Conservation (phyloP, 2,797 vertebrate genomes). For the Labeo calbasu region DNA sequence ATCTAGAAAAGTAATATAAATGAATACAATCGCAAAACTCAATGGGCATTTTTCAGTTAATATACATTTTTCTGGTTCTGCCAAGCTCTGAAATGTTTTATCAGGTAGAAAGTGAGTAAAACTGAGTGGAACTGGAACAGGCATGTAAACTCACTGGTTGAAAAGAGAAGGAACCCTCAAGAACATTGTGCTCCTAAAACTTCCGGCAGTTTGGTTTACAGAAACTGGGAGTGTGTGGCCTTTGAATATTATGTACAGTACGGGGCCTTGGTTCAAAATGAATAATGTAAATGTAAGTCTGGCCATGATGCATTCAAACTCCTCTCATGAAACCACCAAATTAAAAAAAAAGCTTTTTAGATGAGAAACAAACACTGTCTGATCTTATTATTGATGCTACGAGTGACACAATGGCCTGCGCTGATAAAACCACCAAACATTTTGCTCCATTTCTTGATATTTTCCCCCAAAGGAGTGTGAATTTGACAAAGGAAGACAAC, state of each 20-base stretch:
- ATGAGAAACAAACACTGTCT: neutral
- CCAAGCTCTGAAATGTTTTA: neutral
- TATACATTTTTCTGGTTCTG: neutral
- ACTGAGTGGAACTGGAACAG: neutral
- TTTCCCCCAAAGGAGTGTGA: constrained; percentile 3
- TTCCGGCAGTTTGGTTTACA: neutral
- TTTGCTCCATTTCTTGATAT: neutral
- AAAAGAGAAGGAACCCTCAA: neutral
- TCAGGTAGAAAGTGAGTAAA: neutral
- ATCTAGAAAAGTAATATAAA: neutral
- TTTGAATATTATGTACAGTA: neutral
- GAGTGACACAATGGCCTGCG: constrained; percentile 1
- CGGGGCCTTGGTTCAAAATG: neutral
- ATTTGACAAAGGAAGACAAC: constrained; percentile 17
- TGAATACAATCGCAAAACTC: neutral
- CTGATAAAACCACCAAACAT: neutral
- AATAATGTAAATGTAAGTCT: neutral
- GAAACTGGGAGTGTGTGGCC: neutral
- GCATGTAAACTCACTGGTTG: neutral
- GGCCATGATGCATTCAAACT: neutral
- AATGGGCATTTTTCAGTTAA: neutral
- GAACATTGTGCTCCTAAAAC: neutral
- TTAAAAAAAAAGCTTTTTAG: neutral
- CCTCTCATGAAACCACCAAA: neutral
- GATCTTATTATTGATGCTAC: neutral